phyloP scores from a whole-genome alignment of 1,140 invertebrate genomes.

The Drosophila orosa region DNA sequence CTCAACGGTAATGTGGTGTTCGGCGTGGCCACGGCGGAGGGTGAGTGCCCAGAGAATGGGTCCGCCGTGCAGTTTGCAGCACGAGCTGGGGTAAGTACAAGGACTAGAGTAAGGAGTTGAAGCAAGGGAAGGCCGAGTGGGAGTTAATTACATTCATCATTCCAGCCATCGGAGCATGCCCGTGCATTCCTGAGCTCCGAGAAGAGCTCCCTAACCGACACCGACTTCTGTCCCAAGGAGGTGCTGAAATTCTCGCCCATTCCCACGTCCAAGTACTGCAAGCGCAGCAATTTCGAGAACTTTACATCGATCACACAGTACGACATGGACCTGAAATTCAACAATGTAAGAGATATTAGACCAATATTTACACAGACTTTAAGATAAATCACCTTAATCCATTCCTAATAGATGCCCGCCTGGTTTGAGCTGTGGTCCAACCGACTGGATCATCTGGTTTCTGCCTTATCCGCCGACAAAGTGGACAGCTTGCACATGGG shows the following conservation, averaged over 20 bases:
- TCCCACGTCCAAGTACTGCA: slow-evolving; percentile 80
- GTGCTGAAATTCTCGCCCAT: slow-evolving; percentile 82
- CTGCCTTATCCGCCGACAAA: slow-evolving; percentile 70
- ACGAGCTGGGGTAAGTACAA: slow-evolving; percentile 74
- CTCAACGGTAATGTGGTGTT: slow-evolving; percentile 74
- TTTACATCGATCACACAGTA: slow-evolving; percentile 81
- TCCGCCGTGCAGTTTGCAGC: slow-evolving; percentile 71
- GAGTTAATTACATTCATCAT: not conserved
- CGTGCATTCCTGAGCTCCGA: slow-evolving; percentile 72
- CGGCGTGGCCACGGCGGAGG: slow-evolving; percentile 62
- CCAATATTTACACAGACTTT: too few relatives aligned
- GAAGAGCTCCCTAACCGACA: slow-evolving; percentile 75
- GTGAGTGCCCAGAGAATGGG: slow-evolving; percentile 64
- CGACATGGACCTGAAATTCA: slow-evolving; percentile 77
- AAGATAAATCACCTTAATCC: not conserved
- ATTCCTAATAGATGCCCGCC: slow-evolving; percentile 69
- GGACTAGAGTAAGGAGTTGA: not conserved
- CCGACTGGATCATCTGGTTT: slow-evolving; percentile 78
- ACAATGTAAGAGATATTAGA: slow-evolving; percentile 61
- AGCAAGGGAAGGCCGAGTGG: too few relatives aligned
- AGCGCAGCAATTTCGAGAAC: slow-evolving; percentile 80
- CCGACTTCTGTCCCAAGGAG: slow-evolving; percentile 81
- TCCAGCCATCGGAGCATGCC: slow-evolving; percentile 78
- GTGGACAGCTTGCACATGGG: slow-evolving; percentile 77
- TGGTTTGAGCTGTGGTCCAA: slow-evolving; percentile 82